These are phyloP conservation scores for Psittacara wagleri DNA, from an alignment of 2,113 vertebrate species.

Conservation along the genomic window DNA sequence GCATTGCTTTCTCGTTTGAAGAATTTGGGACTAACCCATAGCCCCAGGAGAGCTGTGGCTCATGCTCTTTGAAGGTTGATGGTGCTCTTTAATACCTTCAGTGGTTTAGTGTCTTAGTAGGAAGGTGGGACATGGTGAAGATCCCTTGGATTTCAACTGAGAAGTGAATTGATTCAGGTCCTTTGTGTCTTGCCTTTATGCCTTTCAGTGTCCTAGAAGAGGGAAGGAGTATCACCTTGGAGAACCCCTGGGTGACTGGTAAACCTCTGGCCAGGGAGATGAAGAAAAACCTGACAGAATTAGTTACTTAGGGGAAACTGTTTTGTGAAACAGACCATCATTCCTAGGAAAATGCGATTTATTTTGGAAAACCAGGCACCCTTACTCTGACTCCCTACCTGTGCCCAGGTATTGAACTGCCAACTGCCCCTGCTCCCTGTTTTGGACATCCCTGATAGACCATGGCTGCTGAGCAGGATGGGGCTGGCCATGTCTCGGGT, in stretches of 20 bases:
- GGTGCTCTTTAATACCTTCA: not conserved
- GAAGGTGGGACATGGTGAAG: not conserved
- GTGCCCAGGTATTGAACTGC: not conserved
- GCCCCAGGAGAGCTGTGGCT: not conserved
- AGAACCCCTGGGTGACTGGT: not conserved
- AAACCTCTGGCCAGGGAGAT: not conserved
- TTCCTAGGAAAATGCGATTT: not conserved
- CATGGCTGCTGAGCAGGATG: not conserved
- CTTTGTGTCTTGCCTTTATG: not conserved
- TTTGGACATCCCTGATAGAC: not conserved
- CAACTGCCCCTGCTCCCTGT: not conserved
- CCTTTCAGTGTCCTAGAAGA: not conserved
- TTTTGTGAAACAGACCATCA: not conserved
- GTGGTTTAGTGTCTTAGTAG: not conserved
- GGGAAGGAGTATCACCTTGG: not conserved
- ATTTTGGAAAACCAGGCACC: not conserved
- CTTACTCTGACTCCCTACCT: not conserved
- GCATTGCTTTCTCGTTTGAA: not conserved
- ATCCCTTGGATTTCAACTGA: not conserved
- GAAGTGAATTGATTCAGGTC: not conserved
- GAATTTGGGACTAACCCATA: not conserved
- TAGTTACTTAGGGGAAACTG: rapidly evolving
- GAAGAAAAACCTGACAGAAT: not conserved
- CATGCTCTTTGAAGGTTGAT: not conserved
- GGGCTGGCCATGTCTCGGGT: rapidly evolving